phyloP scores from a whole-genome alignment of 2,113 vertebrate species.

The Reinhardtius hippoglossoides region DNA sequence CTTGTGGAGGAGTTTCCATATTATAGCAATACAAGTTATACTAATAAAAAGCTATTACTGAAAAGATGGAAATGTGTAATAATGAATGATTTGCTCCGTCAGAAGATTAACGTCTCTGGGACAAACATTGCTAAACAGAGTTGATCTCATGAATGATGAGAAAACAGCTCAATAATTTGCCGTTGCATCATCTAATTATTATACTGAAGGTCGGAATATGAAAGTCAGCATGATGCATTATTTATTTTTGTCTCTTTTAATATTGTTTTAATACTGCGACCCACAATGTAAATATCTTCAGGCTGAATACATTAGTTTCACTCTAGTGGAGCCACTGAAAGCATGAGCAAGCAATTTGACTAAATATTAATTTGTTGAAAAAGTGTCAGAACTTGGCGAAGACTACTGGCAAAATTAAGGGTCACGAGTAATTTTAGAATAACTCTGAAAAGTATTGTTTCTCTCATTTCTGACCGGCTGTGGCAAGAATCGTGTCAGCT shows the following conservation, averaged over 20 bases:
- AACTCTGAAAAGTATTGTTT: too few species aligned
- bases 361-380: conserved; percentile 2
- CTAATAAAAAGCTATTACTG: too few species aligned
- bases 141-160: conserved; percentile 5
- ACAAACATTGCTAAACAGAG: conserved; percentile 11
- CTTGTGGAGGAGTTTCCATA: too few species aligned
- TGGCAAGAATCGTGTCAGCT: neutral
- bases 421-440: too few species aligned
- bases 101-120: neutral
- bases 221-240: conserved; percentile 9
- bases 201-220: conserved; percentile 2
- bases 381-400: neutral
- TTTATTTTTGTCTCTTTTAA: conserved; percentile 9
- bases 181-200: conserved; percentile 7
- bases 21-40: too few species aligned
- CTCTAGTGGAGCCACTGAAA: neutral
- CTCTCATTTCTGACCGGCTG: neutral
- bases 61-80: neutral
- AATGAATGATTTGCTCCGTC: neutral
- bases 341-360: conserved; percentile 4
- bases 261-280: conserved; percentile 16
- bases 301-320: conserved; percentile 20
- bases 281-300: conserved; percentile 26
- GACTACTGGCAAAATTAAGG: too few species aligned
- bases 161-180: conserved; percentile 1